phyloP scores from a whole-genome alignment of 2,797 vertebrate species.

The Gorsachius magnificus region DNA sequence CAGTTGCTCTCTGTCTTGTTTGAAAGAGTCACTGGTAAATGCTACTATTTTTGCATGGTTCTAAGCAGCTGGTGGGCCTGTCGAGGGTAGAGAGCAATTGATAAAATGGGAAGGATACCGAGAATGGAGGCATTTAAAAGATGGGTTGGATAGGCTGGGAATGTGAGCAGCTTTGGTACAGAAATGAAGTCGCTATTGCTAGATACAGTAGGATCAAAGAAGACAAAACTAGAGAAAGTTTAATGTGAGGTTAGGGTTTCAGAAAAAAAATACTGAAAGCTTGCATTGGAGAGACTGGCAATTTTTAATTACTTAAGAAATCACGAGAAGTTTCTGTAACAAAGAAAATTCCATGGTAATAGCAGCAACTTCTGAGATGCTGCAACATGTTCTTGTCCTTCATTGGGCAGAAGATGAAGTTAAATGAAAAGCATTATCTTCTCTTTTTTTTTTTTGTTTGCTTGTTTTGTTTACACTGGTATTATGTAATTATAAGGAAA shows the following conservation, averaged over 20 bases:
- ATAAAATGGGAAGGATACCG: background rate
- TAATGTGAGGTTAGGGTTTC: background rate
- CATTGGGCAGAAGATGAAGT: background rate
- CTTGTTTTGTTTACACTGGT: background rate
- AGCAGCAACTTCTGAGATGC: background rate
- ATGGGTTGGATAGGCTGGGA: background rate
- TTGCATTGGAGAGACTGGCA: background rate
- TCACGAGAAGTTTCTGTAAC: background rate
- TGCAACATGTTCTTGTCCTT: background rate
- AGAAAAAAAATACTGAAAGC: background rate
- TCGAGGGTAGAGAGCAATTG: fast-evolving
- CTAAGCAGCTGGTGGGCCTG: background rate
- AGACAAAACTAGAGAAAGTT: background rate
- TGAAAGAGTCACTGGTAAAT: background rate
- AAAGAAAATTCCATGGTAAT: background rate
- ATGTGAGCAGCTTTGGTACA: background rate
- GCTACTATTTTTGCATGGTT: background rate
- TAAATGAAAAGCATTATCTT: background rate
- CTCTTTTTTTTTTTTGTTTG: background rate
- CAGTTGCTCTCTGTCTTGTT: background rate
- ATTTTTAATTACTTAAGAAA: background rate
- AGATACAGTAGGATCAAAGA: background rate
- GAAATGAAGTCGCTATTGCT: background rate
- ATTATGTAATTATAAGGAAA: background rate
- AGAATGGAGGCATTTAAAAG: background rate